phyloP scores from a whole-genome alignment of 2,888 invertebrate genomes.

The Toxonevra muliebris region DNA sequence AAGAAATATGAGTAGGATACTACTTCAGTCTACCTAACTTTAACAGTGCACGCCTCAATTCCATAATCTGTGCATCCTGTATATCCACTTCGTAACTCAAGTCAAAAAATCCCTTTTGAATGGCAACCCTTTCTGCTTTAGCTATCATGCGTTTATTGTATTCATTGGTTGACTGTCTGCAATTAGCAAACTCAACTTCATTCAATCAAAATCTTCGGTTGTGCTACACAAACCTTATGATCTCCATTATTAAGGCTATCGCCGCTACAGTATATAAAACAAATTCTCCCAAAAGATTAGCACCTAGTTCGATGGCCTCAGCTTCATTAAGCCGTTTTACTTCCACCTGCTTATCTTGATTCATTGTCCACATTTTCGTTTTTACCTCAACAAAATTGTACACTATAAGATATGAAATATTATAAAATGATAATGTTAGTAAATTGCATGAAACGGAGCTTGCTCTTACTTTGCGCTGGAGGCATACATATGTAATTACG shows the following conservation, averaged over 20 bases:
- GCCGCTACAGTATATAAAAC: conserved; percentile 88
- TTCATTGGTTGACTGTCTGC: too few species aligned
- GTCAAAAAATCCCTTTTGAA: too few species aligned
- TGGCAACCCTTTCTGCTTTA: too few species aligned
- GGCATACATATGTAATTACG: conserved; percentile 21
- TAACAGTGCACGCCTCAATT: too few species aligned
- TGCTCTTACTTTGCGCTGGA: conserved; percentile 19
- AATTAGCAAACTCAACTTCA: too few species aligned
- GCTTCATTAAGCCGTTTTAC: conserved; percentile 84
- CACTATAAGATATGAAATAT: conserved; percentile 67
- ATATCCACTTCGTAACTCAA: too few species aligned
- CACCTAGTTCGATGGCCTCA: conserved; percentile 94
- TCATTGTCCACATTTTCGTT: conserved; percentile 91
- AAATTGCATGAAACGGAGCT: too few species aligned
- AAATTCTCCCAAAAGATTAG: conserved; percentile 89
- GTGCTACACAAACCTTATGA: conserved; percentile 69
- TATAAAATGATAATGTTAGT: neutral
- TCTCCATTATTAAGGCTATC: conserved; percentile 79
- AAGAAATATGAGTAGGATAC: too few species aligned
- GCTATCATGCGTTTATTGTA: too few species aligned
- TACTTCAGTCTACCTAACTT: too few species aligned
- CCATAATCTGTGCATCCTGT: too few species aligned
- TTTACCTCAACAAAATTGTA: conserved; percentile 94
- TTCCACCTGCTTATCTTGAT: conserved; percentile 86
- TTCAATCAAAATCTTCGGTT: too few species aligned